Evolutionary conservation across 2,888 invertebrate genomes (phyloP).

Genomic region (Catocala fraxini): DNA sequence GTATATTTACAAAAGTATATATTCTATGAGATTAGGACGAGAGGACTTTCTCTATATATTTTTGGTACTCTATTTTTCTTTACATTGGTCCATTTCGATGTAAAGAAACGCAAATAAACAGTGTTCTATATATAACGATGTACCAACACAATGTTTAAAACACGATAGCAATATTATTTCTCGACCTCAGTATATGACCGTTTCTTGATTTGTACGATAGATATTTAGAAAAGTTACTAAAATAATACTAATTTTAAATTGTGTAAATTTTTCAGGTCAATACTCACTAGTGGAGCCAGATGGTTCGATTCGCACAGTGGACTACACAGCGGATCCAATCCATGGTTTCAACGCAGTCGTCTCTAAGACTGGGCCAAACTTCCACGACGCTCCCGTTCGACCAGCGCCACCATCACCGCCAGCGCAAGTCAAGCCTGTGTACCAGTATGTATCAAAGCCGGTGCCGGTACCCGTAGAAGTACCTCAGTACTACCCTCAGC

Average conservation of each 20-base stretch:
- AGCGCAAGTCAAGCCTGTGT: slow-evolving; percentile 47
- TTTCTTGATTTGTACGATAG: too few species aligned
- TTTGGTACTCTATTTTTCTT: too few species aligned
- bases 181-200: too few species aligned
- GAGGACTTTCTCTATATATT: too few species aligned
- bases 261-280: slow-evolving; percentile 72
- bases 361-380: slow-evolving; percentile 82
- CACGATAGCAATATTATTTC: too few species aligned
- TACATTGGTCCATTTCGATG: too few species aligned
- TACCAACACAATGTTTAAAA: too few species aligned
- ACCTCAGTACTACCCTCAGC: slow-evolving; percentile 54
- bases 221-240: too few species aligned
- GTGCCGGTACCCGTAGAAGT: slow-evolving; percentile 76
- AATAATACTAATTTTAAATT: not conserved
- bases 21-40: too few species aligned
- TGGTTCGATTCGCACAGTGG: slow-evolving; percentile 84
- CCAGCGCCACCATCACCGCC: slow-evolving; percentile 51
- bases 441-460: slow-evolving; percentile 66
- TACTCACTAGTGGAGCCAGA: slow-evolving; percentile 86
- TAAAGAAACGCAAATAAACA: too few species aligned
- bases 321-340: slow-evolving; percentile 88
- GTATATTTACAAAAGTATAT: too few species aligned
- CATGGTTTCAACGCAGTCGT: slow-evolving; percentile 88
- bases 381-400: slow-evolving; percentile 71
- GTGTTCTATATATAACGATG: too few species aligned